Conservation (phyloP, 2,113 vertebrate genomes). For the Passer montanus region DNA sequence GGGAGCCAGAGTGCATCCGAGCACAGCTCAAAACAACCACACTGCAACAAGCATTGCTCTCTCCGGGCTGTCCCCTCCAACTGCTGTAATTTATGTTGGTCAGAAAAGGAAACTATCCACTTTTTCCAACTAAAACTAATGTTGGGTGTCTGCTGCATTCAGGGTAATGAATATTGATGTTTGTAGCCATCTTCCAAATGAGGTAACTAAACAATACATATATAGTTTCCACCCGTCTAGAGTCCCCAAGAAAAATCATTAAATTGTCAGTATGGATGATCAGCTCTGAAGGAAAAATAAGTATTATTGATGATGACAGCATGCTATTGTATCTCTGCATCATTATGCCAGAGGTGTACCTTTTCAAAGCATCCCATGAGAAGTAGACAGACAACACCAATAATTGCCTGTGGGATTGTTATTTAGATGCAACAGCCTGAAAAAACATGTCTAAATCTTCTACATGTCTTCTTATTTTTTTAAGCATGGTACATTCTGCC, state of each 20-base stretch:
- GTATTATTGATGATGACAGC: conserved; percentile 54
- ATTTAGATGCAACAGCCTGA: neutral
- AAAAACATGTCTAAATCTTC: conserved; percentile 18
- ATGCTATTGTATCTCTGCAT: conserved; percentile 11
- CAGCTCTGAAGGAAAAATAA: conserved; percentile 56
- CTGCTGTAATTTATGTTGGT: neutral
- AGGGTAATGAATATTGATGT: conserved; percentile 29
- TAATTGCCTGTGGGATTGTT: conserved; percentile 37
- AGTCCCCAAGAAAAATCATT: conserved; percentile 50
- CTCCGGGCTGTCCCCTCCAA: neutral
- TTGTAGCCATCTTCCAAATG: conserved; percentile 7
- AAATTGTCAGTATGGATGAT: conserved; percentile 56
- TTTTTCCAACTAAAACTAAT: neutral
- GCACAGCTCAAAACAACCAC: neutral
- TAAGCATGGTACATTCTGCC: neutral
- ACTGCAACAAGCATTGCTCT: neutral
- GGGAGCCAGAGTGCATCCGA: neutral
- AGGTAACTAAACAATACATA: conserved; percentile 25
- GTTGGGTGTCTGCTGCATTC: neutral
- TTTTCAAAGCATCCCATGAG: conserved; percentile 28
- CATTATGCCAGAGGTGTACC: conserved; percentile 18
- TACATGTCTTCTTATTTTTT: neutral
- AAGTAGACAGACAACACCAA: conserved; percentile 21
- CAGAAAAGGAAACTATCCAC: neutral
- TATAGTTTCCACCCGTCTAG: neutral